A percentile compares a stretch with the other conserved stretches of the same genome.
Evolutionary conservation across 2,113 vertebrate genomes (phyloP).

Genomic region (Oreochromis niloticus): DNA sequence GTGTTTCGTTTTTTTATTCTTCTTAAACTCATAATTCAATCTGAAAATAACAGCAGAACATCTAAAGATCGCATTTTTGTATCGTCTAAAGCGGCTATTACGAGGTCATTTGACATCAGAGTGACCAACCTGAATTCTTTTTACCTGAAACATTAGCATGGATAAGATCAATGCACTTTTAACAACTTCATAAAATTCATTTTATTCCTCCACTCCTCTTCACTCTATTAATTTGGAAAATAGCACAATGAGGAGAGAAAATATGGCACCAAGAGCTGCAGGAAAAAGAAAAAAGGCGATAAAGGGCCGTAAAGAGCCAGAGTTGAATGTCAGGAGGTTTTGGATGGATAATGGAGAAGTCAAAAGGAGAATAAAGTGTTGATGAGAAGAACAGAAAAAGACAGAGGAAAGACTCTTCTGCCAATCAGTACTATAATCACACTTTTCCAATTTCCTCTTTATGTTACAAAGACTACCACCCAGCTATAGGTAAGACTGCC

Average conservation of each 20-base stretch:
- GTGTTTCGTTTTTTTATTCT: background rate
- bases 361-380: slow-evolving; percentile 32
- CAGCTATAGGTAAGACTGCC: slow-evolving; percentile 35
- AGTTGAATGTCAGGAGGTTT: slow-evolving; percentile 10
- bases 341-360: slow-evolving; percentile 25
- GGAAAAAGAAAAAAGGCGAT: background rate
- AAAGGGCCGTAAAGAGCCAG: background rate
- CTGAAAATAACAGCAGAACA: background rate
- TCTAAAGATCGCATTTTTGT: background rate
- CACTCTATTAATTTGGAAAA: slow-evolving; percentile 2
- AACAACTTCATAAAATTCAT: background rate
- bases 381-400: slow-evolving; percentile 29
- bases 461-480: slow-evolving; percentile 33
- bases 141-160: background rate
- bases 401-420: slow-evolving; percentile 11
- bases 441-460: slow-evolving; percentile 56
- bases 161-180: background rate
- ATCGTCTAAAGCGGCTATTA: background rate
- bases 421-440: slow-evolving; percentile 53
- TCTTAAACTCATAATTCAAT: background rate
- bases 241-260: background rate
- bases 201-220: background rate
- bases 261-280: background rate
- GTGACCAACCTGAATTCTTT: background rate
- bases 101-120: background rate